A percentile compares a stretch with the other conserved stretches of the same genome.
These are phyloP conservation scores for Rhynchonycteris naso DNA, from an alignment of 2,797 vertebrate genomes.

Conservation along the genomic window DNA sequence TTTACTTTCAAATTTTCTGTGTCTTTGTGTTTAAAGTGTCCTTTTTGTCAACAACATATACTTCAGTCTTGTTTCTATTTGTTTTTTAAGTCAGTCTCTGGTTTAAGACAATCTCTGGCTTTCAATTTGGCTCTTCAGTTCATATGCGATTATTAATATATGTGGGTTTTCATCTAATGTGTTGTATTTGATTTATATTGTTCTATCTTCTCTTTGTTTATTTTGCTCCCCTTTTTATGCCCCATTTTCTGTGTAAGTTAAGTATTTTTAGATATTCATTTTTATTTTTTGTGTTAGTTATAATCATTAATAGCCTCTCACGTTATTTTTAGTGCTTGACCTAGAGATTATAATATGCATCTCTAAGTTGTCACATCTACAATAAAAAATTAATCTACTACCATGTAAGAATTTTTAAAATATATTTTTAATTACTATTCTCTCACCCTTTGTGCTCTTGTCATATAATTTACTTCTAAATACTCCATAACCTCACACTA, in stretches of 20 bases:
- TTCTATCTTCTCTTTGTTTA: neutral
- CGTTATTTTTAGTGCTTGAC: neutral
- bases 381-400: constrained; percentile 5
- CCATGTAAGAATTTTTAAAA: constrained; percentile 28
- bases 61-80: neutral
- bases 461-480: constrained; percentile 41
- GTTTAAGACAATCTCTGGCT: neutral
- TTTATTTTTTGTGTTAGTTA: constrained; percentile 8
- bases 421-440: neutral
- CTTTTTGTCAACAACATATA: neutral
- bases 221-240: neutral
- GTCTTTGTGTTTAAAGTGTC: neutral
- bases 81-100: neutral
- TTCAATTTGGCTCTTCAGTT: neutral
- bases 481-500: neutral
- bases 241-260: neutral
- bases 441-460: neutral
- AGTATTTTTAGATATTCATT: neutral
- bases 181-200: neutral
- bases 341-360: neutral
- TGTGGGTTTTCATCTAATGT: neutral
- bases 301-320: neutral
- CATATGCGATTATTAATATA: neutral
- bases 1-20: neutral
- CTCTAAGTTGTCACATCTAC: neutral